Evolutionary conservation across 2,888 invertebrate genomes (phyloP).

Genomic region (Pseudoips prasinana): DNA sequence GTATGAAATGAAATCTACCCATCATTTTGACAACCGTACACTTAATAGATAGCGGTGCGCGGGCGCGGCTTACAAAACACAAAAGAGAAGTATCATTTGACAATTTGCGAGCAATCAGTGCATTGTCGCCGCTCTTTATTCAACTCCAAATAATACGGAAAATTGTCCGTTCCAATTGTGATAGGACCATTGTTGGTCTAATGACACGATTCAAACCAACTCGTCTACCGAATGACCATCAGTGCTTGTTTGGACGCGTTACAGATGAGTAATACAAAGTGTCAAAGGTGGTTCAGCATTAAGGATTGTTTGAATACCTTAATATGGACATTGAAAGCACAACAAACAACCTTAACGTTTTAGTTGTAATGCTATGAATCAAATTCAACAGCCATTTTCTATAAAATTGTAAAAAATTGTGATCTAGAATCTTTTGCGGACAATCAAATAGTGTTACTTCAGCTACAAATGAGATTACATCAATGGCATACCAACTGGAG

Average conservation of each 20-base stretch:
- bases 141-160: conserved; percentile 80
- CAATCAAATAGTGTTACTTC: too few species aligned
- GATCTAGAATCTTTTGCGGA: too few species aligned
- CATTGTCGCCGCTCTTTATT: conserved; percentile 82
- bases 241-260: conserved; percentile 57
- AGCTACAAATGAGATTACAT: conserved; percentile 22
- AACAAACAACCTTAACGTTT: too few species aligned
- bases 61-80: conserved; percentile 75
- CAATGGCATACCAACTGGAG: conserved; percentile 65
- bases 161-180: conserved; percentile 78
- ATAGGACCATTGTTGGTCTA: conserved; percentile 70
- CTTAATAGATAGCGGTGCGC: conserved; percentile 58
- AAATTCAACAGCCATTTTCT: too few species aligned
- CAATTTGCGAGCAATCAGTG: conserved; percentile 81
- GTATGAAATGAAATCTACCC: background rate
- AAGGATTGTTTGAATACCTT: conserved; percentile 5
- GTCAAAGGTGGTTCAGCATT: conserved; percentile 10
- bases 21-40: too few species aligned
- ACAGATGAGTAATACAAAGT: conserved; percentile 39
- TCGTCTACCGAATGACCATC: conserved; percentile 62
- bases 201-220: conserved; percentile 74
- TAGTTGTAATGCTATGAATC: too few species aligned
- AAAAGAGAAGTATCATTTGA: conserved; percentile 78
- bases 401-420: too few species aligned
- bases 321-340: background rate